Evolutionary conservation across 2,888 invertebrate species (phyloP), one percentile per base, ranked within the genome.

Genomic region (Galeopsomyia nigrocyanea): DNA sequence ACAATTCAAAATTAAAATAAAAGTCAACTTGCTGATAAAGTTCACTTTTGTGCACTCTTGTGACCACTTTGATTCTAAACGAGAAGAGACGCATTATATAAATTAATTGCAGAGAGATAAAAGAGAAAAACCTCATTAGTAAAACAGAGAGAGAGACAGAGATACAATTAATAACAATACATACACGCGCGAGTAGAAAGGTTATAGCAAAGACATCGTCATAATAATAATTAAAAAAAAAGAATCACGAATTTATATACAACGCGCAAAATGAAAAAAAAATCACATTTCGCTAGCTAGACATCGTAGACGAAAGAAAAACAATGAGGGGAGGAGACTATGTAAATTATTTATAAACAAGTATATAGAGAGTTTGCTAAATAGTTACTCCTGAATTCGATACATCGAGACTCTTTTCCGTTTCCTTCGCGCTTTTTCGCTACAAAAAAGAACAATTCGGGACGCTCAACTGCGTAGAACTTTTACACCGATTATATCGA

Each of bases 1-100:
- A 56, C 21, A 22, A 46, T 57, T 47, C 53, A 68, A 71, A 70
- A 75, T 71, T 69, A 58, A 39, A 39, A 39, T 39, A 10, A 22
- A 68, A 75, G 68, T 75, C 55, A 60, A 71, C 71, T 71, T 71
- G 58, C 65, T 69, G 69, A 47, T 49, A 69, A 71, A 71, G 68
- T 71, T 74, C 17, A 71, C 68, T 74, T 75, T 70, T 66, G 26
- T 26, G 71, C 71, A 68, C 71, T 71, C 64, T 61, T 60, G 61
- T 19, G 60, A 71, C 63, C 51, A 65, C 51, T 58, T 58, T 51
- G 49, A 26, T 55, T 67, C 39, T 56, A 67, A 66, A 66, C n/a
- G 46, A 58, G 22, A 69, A 60, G 19, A 60, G 46, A 50, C 46
- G 26, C 26, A 58, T 19, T 61, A 46, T 61, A 46, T 19, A 14